These are phyloP conservation scores for Danaus melanippus DNA, from an alignment of 1,140 invertebrate genomes.

Conservation along the genomic window DNA sequence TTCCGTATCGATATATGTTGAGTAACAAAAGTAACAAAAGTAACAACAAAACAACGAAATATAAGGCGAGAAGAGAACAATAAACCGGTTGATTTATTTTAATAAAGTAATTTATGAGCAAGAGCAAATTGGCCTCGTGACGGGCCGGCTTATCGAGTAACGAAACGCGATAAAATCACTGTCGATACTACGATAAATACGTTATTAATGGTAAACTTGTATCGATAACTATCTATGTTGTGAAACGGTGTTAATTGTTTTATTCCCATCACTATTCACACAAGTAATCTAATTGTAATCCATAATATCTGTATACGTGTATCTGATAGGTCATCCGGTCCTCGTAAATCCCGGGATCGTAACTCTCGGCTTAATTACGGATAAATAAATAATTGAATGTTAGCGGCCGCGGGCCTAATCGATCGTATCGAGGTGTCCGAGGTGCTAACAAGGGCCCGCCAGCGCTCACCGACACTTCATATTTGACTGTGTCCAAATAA, in stretches of 20 bases:
- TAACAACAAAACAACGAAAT: constrained; percentile 45
- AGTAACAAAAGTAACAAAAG: constrained; percentile 17
- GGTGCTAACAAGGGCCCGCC: constrained; percentile 62
- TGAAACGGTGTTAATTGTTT: not conserved
- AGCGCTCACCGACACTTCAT: constrained; percentile 23
- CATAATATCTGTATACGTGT: not conserved
- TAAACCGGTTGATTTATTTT: constrained; percentile 66
- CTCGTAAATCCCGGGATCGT: constrained; percentile 58
- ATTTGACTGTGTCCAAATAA: constrained; percentile 19
- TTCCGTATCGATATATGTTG: constrained; percentile 5
- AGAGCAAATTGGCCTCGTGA: constrained; percentile 60
- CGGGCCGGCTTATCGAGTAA: constrained; percentile 47
- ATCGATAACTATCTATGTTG: not conserved
- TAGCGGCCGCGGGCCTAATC: constrained; percentile 67
- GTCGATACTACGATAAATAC: constrained; percentile 49
- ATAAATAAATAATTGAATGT: constrained; percentile 72
- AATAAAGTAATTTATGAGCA: constrained; percentile 65
- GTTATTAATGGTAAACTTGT: constrained; percentile 51
- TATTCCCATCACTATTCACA: not conserved
- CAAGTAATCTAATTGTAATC: constrained; percentile 19
- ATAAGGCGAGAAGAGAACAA: constrained; percentile 63
- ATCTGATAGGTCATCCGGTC: constrained; percentile 53
- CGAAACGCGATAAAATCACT: constrained; percentile 55
- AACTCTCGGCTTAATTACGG: constrained; percentile 69
- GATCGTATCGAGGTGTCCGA: constrained; percentile 52